phyloP scores from a whole-genome alignment of 2,113 vertebrate genomes.

The Pycnonotus jocosus region DNA sequence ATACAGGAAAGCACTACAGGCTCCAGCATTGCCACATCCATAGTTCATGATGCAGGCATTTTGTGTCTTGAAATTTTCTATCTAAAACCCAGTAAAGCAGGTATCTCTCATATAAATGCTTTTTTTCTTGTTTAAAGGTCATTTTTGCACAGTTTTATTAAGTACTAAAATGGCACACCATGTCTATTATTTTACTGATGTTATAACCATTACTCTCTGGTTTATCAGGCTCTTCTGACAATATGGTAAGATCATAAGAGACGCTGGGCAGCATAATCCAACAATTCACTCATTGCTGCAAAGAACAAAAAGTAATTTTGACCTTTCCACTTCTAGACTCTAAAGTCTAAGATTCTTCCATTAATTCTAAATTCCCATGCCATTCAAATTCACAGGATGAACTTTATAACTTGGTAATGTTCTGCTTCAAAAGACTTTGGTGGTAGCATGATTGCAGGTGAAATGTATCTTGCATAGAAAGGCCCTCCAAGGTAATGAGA shows the following conservation, averaged over 20 bases:
- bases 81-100: background rate
- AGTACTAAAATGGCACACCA: background rate
- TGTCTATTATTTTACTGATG: background rate
- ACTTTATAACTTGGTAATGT: background rate
- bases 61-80: background rate
- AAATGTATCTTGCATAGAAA: background rate
- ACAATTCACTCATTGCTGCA: background rate
- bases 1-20: background rate
- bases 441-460: background rate
- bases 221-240: background rate
- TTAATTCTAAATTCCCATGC: background rate
- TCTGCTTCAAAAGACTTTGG: background rate
- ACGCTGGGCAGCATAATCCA: background rate
- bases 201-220: background rate
- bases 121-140: background rate
- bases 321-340: background rate
- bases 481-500: background rate
- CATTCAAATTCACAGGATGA: background rate
- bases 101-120: background rate
- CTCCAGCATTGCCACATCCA: background rate
- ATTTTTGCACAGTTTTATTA: background rate
- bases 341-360: background rate
- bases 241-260: background rate
- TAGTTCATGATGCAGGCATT: background rate
- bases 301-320: background rate